These are phyloP conservation scores for Microcebus griseorufus DNA, from an alignment of 2,113 vertebrate species.

Conservation along the genomic window DNA sequence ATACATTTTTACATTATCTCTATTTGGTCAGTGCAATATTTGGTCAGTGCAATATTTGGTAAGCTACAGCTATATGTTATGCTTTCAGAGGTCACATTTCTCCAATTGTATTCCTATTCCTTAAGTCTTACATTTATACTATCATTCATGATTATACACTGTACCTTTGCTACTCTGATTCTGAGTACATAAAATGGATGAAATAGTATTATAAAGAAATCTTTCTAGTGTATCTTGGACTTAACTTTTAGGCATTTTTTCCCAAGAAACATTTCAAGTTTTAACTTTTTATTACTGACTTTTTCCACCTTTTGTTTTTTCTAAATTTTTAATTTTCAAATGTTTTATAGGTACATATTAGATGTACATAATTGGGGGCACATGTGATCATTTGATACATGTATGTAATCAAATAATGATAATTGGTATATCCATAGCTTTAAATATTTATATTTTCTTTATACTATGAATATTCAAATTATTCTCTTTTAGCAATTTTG, in stretches of 20 bases:
- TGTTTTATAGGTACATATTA: not conserved
- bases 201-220: not conserved
- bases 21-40: not conserved
- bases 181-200: not conserved
- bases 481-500: not conserved
- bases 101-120: not conserved
- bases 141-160: not conserved
- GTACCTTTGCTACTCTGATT: not conserved
- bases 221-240: not conserved
- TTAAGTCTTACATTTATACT: not conserved
- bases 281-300: not conserved
- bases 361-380: not conserved
- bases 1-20: not conserved
- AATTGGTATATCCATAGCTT: not conserved
- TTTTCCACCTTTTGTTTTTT: not conserved
- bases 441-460: not conserved
- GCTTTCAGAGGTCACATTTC: not conserved
- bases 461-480: not conserved
- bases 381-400: not conserved
- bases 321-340: not conserved
- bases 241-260: not conserved
- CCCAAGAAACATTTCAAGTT: not conserved
- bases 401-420: not conserved
- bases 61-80: not conserved
- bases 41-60: not conserved